These are phyloP conservation scores for Isichthys henryi DNA, from an alignment of 2,113 vertebrate species.

Conservation along the genomic window DNA sequence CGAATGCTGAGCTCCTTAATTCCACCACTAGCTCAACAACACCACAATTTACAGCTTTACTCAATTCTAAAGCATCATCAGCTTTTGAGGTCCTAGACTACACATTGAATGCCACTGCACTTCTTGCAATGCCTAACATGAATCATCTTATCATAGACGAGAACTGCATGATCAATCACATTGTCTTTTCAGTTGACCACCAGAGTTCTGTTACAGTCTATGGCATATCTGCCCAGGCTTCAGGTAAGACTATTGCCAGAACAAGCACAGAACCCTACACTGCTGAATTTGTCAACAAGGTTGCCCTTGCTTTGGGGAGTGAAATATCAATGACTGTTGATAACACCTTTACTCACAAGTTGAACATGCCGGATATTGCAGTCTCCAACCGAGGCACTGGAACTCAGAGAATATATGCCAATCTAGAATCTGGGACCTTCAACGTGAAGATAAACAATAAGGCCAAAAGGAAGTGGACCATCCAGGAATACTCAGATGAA, in stretches of 20 bases:
- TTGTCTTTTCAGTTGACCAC: slow-evolving; percentile 64
- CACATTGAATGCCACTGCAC: slow-evolving; percentile 61
- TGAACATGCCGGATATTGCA: slow-evolving; percentile 64
- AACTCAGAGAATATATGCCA: slow-evolving; percentile 58
- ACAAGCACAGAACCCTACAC: slow-evolving; percentile 59
- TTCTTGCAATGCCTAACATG: slow-evolving; percentile 58
- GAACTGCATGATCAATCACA: slow-evolving; percentile 63
- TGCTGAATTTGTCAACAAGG: slow-evolving; percentile 57
- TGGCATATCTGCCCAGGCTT: slow-evolving; percentile 52
- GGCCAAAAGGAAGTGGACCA: slow-evolving; percentile 65
- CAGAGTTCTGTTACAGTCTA: slow-evolving; percentile 51
- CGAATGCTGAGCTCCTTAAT: slow-evolving; percentile 69
- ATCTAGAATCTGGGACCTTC: slow-evolving; percentile 54
- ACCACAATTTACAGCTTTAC: slow-evolving; percentile 64
- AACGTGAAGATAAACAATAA: slow-evolving; percentile 54
- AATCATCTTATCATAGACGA: slow-evolving; percentile 64
- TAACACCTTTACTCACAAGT: slow-evolving; percentile 65
- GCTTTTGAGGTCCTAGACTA: slow-evolving; percentile 65
- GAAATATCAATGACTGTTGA: slow-evolving; percentile 60
- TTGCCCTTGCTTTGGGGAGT: slow-evolving; percentile 55
- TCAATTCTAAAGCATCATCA: slow-evolving; percentile 65
- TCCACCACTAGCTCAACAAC: slow-evolving; percentile 53
- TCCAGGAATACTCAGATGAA: slow-evolving; percentile 63
- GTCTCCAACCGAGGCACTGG: slow-evolving; percentile 64
- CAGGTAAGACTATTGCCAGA: slow-evolving; percentile 61